phyloP scores from a whole-genome alignment of 2,113 vertebrate species.

The Perca flavescens region DNA sequence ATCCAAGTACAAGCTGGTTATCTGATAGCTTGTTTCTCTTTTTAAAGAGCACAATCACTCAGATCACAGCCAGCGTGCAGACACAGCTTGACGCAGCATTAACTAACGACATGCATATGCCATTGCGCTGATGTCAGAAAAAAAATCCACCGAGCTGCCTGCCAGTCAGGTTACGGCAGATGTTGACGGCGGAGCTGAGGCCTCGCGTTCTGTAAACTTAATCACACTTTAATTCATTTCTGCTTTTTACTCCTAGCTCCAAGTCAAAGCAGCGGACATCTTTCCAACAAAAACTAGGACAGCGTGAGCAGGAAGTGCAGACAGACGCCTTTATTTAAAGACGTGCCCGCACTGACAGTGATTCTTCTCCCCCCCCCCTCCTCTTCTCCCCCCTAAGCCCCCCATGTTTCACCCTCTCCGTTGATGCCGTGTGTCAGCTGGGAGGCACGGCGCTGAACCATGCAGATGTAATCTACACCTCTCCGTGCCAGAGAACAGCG shows the following conservation, averaged over 20 bases:
- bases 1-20: constrained; percentile 40
- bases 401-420: neutral
- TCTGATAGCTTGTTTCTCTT: constrained; percentile 41
- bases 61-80: constrained; percentile 23
- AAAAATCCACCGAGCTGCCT: constrained; percentile 43
- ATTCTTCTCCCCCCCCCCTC: constrained; percentile 12
- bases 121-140: constrained; percentile 34
- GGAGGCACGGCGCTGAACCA: constrained; percentile 52
- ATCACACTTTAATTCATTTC: constrained; percentile 5
- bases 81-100: constrained; percentile 54
- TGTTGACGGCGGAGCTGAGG: constrained; percentile 6
- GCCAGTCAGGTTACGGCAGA: constrained; percentile 17
- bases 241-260: constrained; percentile 10
- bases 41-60: constrained; percentile 16
- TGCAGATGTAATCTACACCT: constrained; percentile 79
- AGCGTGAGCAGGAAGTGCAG: constrained; percentile 31
- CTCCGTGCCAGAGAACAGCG: constrained; percentile 57
- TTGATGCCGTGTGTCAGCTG: constrained; percentile 56
- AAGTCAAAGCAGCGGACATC: constrained; percentile 23
- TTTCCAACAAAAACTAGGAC: constrained; percentile 33
- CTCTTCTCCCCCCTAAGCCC: neutral
- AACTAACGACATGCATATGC: constrained; percentile 33
- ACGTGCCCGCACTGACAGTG: constrained; percentile 35
- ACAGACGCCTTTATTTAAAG: constrained; percentile 56
- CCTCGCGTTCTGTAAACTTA: constrained; percentile 3